phyloP scores from a whole-genome alignment of 2,888 invertebrate genomes.

The Coelogynopora nodosa region DNA sequence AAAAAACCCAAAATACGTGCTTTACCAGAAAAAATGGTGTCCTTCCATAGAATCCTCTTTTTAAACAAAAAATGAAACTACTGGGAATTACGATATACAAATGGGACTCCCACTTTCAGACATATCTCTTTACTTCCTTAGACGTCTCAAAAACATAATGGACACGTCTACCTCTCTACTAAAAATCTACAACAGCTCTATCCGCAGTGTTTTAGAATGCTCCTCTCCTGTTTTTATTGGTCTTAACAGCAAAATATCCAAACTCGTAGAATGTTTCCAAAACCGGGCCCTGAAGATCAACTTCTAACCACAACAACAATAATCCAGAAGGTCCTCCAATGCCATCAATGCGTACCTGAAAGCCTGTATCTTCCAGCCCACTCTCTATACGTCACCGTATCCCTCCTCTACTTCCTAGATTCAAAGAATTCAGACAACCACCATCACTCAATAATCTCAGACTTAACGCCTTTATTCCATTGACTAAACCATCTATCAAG shows the following conservation, averaged over 20 bases:
- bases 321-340: background rate
- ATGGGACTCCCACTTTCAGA: slow-evolving; percentile 1
- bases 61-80: no score
- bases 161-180: slow-evolving; percentile 17
- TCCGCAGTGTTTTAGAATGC: background rate
- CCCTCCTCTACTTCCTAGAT: background rate
- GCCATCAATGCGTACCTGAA: background rate
- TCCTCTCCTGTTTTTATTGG: slow-evolving; percentile 5
- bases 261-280: background rate
- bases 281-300: background rate
- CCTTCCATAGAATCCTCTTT: no score
- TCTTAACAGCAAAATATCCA: slow-evolving; percentile 3
- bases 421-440: slow-evolving; percentile 5
- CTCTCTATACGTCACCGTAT: background rate
- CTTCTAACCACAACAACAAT: background rate
- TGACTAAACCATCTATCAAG: no score
- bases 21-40: no score
- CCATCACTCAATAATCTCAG: background rate
- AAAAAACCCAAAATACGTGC: no score
- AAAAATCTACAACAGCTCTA: background rate
- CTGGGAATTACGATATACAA: no score
- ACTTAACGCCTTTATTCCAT: slow-evolving; percentile 15
- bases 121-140: background rate
- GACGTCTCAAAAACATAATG: slow-evolving; percentile 18
- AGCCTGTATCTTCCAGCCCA: slow-evolving; percentile 13